Evolutionary conservation across 1,140 invertebrate genomes (phyloP).

Genomic region (Drosophila tropicalis): DNA sequence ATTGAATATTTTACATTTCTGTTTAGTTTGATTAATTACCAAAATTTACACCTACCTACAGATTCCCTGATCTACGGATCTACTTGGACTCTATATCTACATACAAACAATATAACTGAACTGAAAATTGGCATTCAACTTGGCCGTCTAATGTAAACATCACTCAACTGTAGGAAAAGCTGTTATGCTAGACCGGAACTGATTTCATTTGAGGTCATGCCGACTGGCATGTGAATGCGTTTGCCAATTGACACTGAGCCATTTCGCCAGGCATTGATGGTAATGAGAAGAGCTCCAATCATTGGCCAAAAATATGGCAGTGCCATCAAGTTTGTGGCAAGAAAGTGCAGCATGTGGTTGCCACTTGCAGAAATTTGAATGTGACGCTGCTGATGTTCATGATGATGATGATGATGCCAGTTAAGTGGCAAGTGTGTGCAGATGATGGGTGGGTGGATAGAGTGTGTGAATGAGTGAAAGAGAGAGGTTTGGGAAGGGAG

Average conservation of each 20-base stretch:
- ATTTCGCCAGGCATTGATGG: background rate
- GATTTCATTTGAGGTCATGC: background rate
- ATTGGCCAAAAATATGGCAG: constrained; percentile 1
- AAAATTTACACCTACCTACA: no score
- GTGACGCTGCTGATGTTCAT: constrained; percentile 5
- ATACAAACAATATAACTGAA: no score
- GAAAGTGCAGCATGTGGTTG: constrained; percentile 29
- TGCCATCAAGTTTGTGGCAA: constrained; percentile 30
- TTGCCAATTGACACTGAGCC: background rate
- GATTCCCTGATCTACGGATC: no score
- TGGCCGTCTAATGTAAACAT: no score
- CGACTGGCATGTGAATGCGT: background rate
- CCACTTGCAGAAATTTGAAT: constrained; percentile 10
- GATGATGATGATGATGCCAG: constrained; percentile 42
- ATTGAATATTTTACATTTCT: no score
- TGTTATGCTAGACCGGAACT: no score
- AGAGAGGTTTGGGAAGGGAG: background rate
- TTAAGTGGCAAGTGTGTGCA: constrained; percentile 19
- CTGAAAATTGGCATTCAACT: no score
- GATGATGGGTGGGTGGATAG: background rate
- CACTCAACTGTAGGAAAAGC: no score
- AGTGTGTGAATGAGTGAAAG: background rate
- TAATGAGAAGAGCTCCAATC: constrained; percentile 8
- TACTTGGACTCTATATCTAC: no score
- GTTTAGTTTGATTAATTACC: no score